A percentile compares a stretch with the other conserved stretches of the same genome.
These are phyloP conservation scores for Radopholus similis DNA, from an alignment of 1,140 invertebrate genomes.

Conservation along the genomic window DNA sequence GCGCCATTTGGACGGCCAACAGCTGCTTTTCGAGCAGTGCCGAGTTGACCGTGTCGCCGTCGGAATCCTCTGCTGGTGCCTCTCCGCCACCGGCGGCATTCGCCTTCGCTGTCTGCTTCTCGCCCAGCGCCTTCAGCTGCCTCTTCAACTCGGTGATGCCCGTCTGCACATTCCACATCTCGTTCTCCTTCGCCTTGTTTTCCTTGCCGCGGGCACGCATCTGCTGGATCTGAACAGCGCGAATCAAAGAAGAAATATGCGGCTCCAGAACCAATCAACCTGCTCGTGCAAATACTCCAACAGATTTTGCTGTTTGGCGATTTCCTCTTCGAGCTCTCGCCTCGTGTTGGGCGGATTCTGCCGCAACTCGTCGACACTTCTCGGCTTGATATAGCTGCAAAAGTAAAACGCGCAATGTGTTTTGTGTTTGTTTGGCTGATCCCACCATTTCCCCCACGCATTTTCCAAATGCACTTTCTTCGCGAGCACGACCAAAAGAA, in stretches of 20 bases:
- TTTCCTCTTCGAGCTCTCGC: constrained; percentile 28
- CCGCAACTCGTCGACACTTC: constrained; percentile 26
- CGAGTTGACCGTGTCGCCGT: constrained; percentile 9
- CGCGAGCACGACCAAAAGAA: too few relatives aligned
- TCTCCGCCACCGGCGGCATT: not conserved
- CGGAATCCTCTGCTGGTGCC: not conserved
- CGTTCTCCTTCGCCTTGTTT: constrained; percentile 29
- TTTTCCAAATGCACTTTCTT: not conserved
- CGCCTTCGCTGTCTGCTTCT: not conserved
- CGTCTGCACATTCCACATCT: constrained; percentile 43
- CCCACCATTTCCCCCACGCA: not conserved
- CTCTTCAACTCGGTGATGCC: constrained; percentile 40
- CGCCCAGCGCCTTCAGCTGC: not conserved
- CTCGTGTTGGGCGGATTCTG: constrained; percentile 20
- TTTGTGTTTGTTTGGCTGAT: not conserved
- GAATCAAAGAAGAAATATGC: not conserved
- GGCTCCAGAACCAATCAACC: not conserved
- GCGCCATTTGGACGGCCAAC: constrained; percentile 35
- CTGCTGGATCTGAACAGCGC: constrained; percentile 21
- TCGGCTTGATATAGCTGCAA: constrained; percentile 29
- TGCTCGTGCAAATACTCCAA: constrained; percentile 39
- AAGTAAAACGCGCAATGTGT: not conserved
- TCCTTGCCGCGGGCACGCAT: constrained; percentile 28
- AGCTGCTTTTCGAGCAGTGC: constrained; percentile 44
- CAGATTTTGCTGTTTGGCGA: constrained; percentile 40